Percentiles rank a stretch among this genome's conserved stretches.
phyloP scores from a whole-genome alignment of 2,888 invertebrate species.

The Dyspetes luteomarginatus region DNA sequence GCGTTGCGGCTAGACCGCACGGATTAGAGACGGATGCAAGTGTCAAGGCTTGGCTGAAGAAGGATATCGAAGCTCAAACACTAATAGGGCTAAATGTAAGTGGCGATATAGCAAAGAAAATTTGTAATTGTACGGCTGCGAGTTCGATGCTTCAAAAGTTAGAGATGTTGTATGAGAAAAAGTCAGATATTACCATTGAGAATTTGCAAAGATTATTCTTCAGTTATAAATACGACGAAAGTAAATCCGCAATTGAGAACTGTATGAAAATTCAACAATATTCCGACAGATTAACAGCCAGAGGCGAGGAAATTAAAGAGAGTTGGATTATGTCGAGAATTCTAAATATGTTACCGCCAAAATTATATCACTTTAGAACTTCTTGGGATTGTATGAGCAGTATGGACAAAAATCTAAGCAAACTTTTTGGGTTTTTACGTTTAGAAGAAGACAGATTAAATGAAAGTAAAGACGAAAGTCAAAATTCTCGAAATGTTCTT shows the following conservation, averaged over 20 bases:
- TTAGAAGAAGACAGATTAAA: slow-evolving; percentile 59
- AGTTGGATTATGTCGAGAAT: slow-evolving; percentile 69
- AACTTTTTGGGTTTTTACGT: slow-evolving; percentile 49
- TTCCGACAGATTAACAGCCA: slow-evolving; percentile 64
- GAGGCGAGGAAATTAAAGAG: slow-evolving; percentile 67
- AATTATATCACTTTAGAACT: slow-evolving; percentile 69
- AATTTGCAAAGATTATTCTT: slow-evolving; percentile 70
- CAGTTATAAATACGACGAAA: slow-evolving; percentile 65
- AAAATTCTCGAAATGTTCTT: no score
- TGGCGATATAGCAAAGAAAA: slow-evolving; percentile 68
- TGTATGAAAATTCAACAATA: slow-evolving; percentile 63
- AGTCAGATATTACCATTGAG: slow-evolving; percentile 67
- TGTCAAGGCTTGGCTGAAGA: slow-evolving; percentile 66
- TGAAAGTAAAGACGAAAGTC: no score
- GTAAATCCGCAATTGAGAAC: slow-evolving; percentile 67
- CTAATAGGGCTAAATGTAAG: slow-evolving; percentile 70
- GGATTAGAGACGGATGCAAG: slow-evolving; percentile 48
- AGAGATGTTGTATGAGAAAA: slow-evolving; percentile 67
- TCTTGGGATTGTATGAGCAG: slow-evolving; percentile 67
- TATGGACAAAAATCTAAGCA: slow-evolving; percentile 51
- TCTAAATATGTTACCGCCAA: slow-evolving; percentile 66
- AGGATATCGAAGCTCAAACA: slow-evolving; percentile 71
- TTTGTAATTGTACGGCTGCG: slow-evolving; percentile 68
- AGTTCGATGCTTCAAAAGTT: slow-evolving; percentile 68
- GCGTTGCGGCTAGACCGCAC: slow-evolving; percentile 56